Evolutionary conservation across 2,797 vertebrate species (phyloP).

Genomic region (Aulostomus chinensis): DNA sequence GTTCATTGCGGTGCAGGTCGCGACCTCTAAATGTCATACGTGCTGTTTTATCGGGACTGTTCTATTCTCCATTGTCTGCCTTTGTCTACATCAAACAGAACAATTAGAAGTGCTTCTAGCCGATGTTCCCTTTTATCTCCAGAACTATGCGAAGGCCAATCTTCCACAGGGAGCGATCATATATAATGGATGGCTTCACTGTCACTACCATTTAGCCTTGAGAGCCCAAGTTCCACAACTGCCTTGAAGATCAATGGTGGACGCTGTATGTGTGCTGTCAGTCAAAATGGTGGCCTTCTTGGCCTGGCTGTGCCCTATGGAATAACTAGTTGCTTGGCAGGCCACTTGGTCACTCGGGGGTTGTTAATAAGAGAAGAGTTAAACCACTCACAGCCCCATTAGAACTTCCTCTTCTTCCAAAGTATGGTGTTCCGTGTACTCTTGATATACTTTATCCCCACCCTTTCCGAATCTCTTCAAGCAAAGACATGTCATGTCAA

Average conservation of each 20-base stretch:
- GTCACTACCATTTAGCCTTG: constrained; percentile 70
- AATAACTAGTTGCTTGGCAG: constrained; percentile 42
- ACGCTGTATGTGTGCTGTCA: constrained; percentile 67
- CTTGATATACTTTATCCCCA: constrained; percentile 4
- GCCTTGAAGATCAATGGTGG: constrained; percentile 68
- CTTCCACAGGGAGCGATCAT: constrained; percentile 62
- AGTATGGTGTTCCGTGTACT: constrained; percentile 20
- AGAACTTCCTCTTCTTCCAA: constrained; percentile 18
- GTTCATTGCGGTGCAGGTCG: constrained; percentile 40
- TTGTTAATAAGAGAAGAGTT: constrained; percentile 37
- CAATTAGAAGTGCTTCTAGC: constrained; percentile 63
- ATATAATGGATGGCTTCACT: constrained; percentile 71
- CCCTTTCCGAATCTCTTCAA: neutral
- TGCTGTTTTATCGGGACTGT: constrained; percentile 22
- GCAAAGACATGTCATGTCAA: neutral
- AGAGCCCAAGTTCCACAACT: constrained; percentile 60
- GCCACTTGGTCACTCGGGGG: constrained; percentile 30
- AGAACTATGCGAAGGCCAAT: constrained; percentile 50
- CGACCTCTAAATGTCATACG: constrained; percentile 51
- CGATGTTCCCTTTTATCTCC: constrained; percentile 53
- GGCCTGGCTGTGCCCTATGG: constrained; percentile 34
- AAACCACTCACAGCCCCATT: constrained; percentile 19
- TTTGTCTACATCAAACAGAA: constrained; percentile 57
- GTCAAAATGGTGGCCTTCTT: constrained; percentile 56
- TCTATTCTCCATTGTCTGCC: constrained; percentile 34